Conservation (phyloP, 2,113 vertebrate genomes). For the Peromyscus leucopus region DNA sequence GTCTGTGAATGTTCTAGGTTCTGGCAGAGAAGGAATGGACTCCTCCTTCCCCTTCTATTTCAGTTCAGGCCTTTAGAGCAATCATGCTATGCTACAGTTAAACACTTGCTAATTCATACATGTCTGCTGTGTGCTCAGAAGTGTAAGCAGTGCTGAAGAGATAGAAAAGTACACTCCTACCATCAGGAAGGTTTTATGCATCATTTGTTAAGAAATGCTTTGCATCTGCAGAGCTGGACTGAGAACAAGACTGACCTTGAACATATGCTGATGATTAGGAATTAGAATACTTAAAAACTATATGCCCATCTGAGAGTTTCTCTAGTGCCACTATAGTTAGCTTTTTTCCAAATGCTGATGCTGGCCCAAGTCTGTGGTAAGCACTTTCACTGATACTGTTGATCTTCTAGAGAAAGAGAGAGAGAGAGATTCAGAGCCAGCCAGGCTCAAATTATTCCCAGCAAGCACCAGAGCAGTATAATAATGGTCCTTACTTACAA, state of each 20-base stretch:
- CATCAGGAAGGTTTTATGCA: neutral
- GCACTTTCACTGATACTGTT: neutral
- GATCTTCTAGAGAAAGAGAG: neutral
- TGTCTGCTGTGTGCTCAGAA: neutral
- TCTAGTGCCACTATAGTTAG: neutral
- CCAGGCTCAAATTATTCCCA: conserved; percentile 25
- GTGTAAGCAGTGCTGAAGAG: neutral
- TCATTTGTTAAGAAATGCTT: conserved; percentile 53
- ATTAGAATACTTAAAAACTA: conserved; percentile 41
- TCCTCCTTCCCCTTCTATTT: neutral
- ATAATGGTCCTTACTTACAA: neutral
- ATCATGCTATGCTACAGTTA: neutral
- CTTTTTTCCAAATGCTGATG: neutral
- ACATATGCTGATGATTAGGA: neutral
- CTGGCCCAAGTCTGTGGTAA: neutral
- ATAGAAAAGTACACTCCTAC: neutral
- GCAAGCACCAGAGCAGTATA: neutral
- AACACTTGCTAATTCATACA: neutral
- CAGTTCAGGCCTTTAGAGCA: neutral
- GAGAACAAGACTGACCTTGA: neutral
- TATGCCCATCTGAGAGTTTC: neutral
- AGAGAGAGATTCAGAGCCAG: neutral
- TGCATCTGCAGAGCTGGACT: neutral
- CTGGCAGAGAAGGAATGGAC: neutral
- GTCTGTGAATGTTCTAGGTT: neutral